Base-by-base conservation (phyloP, 2,797 vertebrate genomes). In the Pseudochirops cupreus region DNA sequence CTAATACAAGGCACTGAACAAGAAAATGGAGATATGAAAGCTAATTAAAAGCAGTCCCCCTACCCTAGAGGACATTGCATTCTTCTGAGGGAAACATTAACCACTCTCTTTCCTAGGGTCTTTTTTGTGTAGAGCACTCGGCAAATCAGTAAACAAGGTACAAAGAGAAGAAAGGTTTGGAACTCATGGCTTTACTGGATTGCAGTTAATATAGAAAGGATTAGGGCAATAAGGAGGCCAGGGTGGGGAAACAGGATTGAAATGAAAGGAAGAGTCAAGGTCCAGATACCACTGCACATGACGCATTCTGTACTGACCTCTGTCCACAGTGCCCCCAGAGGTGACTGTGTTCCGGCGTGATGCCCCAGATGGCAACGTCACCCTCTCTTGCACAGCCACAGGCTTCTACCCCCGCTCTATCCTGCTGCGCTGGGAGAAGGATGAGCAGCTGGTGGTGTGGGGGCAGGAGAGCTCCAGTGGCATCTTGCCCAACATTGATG, bases 341-440 rank as follows among this genome's bases (percentile, higher is more conserved):
- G 91, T 53, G 53, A 91, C 91, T 0, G 59, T 58, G 57, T 57
- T 24, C 56, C 29, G 54, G 29, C 50, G 6, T 46, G 46, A 57
- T 9, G 46, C 62, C 53, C 90, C 67, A 39, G 89, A 57, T 12
- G n/a, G 50, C 26, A 18, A 82, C 0, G 0, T 50, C 31, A 53
- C 24, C 29, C 53, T 93, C 53, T 92, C 90, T 50, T 59, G 89
- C 91, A 46, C 10, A 2, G 93, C 31, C 67, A 33, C 33, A 11
- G 95, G 67, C 50, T 74, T 95, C 52, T 82, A 53, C 31, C 90
- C 46, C 4, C 53, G 28, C 59, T 94, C 57, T 21, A 33, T 90
- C 46, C 58, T 50, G 29, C 56, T 74, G 57, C 57, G 24, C n/a
- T 74, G 95, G 57, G 91, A 53, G 92, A 54, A 74, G 57, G 56